Conservation (phyloP, 1,140 invertebrate species). For the Drosophila punjabiensis region DNA sequence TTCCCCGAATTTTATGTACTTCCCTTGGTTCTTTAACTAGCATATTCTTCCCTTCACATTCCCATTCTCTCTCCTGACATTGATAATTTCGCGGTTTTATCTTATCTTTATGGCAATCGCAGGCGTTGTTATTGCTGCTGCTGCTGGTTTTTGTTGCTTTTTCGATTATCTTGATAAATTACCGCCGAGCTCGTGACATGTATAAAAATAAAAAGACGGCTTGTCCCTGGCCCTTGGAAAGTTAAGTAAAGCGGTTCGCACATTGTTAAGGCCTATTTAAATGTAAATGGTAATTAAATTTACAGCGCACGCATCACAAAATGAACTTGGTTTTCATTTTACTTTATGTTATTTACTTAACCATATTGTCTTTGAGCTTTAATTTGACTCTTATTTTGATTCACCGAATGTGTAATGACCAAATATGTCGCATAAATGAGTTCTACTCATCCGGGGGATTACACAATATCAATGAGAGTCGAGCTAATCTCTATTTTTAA, state of each 20-base stretch:
- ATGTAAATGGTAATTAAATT: constrained; percentile 64
- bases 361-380: neutral
- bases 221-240: constrained; percentile 17
- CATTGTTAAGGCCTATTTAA: constrained; percentile 48
- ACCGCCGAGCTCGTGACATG: constrained; percentile 71
- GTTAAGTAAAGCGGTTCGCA: constrained; percentile 48
- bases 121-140: constrained; percentile 53
- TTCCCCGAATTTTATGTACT: neutral
- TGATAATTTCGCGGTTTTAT: constrained; percentile 72
- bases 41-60: constrained; percentile 2
- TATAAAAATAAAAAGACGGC: neutral
- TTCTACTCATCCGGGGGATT: constrained; percentile 19
- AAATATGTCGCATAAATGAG: constrained; percentile 28
- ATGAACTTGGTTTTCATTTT: constrained; percentile 24
- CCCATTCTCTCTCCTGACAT: constrained; percentile 31
- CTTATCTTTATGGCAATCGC: constrained; percentile 71
- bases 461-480: constrained; percentile 1
- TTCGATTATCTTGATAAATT: constrained; percentile 81
- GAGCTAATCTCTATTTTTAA: constrained; percentile 53
- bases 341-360: neutral
- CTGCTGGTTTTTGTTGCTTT: constrained; percentile 23
- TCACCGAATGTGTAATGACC: constrained; percentile 25
- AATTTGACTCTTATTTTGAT: constrained; percentile 37
- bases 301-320: constrained; percentile 53
- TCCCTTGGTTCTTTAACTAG: neutral